A percentile compares a stretch with the other conserved stretches of the same genome.
Evolutionary conservation across 2,888 invertebrate species (phyloP).

Genomic region (Horisme vitalbata): DNA sequence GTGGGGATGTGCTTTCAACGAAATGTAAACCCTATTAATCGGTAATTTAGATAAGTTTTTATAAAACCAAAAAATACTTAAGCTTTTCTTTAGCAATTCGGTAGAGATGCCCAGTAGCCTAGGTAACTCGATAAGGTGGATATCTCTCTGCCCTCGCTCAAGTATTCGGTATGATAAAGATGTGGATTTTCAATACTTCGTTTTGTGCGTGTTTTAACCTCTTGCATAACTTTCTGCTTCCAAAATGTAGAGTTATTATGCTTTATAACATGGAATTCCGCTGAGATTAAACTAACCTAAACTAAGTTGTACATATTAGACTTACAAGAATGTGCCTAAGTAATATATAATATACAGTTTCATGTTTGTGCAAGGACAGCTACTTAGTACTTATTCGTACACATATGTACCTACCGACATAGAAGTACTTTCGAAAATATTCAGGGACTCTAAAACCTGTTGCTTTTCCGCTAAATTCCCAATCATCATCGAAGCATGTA

Average conservation of each 20-base stretch:
- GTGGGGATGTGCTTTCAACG: slow-evolving; percentile 26
- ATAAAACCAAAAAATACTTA: slow-evolving; percentile 32
- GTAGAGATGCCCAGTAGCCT: slow-evolving; percentile 78
- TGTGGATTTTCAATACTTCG: slow-evolving; percentile 70
- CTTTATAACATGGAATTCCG: neutral
- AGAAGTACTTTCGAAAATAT: too few relatives aligned
- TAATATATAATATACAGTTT: too few relatives aligned
- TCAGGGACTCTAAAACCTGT: too few relatives aligned
- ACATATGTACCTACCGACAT: too few relatives aligned
- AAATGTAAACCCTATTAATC: slow-evolving; percentile 36
- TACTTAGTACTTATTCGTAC: too few relatives aligned
- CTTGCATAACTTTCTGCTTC: slow-evolving; percentile 33
- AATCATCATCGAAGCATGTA: slow-evolving; percentile 56
- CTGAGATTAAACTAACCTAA: neutral
- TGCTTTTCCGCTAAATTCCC: slow-evolving; percentile 48
- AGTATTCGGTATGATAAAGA: slow-evolving; percentile 80
- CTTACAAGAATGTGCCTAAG: too few relatives aligned
- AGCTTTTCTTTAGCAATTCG: slow-evolving; percentile 38
- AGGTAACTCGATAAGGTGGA: slow-evolving; percentile 80
- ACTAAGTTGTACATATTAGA: too few relatives aligned
- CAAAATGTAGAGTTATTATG: slow-evolving; percentile 1
- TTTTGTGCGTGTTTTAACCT: slow-evolving; percentile 42
- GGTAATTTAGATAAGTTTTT: slow-evolving; percentile 35
- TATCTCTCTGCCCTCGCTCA: slow-evolving; percentile 75
- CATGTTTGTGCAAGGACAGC: too few relatives aligned